Conservation (phyloP, 2,888 invertebrate genomes). For the Hedya salicella region DNA sequence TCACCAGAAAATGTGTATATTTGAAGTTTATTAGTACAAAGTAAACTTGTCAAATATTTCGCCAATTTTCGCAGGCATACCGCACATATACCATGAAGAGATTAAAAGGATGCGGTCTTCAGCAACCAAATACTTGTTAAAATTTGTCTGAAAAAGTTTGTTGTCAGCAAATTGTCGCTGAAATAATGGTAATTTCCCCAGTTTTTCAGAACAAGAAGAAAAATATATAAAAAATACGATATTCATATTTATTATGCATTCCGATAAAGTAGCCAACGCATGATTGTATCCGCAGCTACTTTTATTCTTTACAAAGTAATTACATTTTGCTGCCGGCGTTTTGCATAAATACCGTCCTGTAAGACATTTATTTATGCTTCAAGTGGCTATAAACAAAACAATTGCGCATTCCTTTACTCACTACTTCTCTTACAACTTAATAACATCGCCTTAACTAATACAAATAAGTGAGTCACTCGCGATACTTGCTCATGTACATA, state of each 20-base stretch:
- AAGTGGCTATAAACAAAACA: background rate
- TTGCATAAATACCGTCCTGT: background rate
- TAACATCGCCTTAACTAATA: conserved; percentile 33
- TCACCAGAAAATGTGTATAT: too few relatives aligned
- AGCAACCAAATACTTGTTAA: too few relatives aligned
- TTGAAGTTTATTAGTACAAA: too few relatives aligned
- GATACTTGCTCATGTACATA: conserved; percentile 33
- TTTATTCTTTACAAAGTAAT: background rate
- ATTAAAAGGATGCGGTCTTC: too few relatives aligned
- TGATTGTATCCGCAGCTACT: background rate
- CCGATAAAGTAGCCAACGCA: background rate
- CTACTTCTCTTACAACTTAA: background rate
- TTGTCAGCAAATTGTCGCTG: too few relatives aligned
- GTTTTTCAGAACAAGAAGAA: background rate
- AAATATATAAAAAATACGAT: background rate
- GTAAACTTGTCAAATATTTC: too few relatives aligned
- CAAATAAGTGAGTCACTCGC: conserved; percentile 35
- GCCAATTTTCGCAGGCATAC: too few relatives aligned
- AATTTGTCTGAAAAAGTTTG: too few relatives aligned
- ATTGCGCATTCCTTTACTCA: background rate
- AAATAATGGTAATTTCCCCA: background rate
- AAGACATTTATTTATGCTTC: background rate
- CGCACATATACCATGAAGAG: too few relatives aligned
- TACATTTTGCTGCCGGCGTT: background rate
- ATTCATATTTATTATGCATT: background rate